Evolutionary conservation across 2,113 vertebrate species (phyloP).

Genomic region (Ursus arctos): DNA sequence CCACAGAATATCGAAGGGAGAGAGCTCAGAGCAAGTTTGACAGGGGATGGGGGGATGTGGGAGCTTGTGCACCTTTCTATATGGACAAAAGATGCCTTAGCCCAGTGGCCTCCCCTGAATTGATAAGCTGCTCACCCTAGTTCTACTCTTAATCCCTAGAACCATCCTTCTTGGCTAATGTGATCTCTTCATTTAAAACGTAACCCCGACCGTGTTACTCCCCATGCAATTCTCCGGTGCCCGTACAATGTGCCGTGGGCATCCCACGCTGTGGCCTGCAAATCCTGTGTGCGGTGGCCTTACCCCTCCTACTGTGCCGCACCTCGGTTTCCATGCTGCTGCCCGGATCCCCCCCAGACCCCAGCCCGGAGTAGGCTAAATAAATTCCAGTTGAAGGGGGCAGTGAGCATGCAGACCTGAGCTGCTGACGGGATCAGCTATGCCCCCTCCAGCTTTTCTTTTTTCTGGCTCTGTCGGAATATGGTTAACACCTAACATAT

Average conservation of each 20-base stretch:
- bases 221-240: fast-evolving
- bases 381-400: not conserved
- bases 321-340: not conserved
- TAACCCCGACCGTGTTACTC: not conserved
- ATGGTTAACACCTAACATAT: not conserved
- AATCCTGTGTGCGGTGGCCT: too few species aligned
- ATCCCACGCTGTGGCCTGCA: too few species aligned
- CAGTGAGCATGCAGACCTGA: not conserved
- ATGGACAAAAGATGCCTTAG: not conserved
- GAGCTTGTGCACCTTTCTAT: too few species aligned
- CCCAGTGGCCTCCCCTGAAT: not conserved
- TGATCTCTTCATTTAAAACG: not conserved
- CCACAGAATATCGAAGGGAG: not conserved
- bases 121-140: not conserved
- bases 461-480: not conserved
- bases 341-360: too few species aligned
- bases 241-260: fast-evolving
- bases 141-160: not conserved
- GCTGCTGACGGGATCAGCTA: not conserved
- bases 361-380: not conserved
- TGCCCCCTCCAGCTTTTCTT: not conserved
- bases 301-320: not conserved
- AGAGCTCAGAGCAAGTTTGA: not conserved
- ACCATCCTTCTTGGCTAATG: not conserved
- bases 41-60: not conserved